These are phyloP conservation scores for Erebia aethiops DNA, from an alignment of 2,888 invertebrate genomes.

Conservation along the genomic window DNA sequence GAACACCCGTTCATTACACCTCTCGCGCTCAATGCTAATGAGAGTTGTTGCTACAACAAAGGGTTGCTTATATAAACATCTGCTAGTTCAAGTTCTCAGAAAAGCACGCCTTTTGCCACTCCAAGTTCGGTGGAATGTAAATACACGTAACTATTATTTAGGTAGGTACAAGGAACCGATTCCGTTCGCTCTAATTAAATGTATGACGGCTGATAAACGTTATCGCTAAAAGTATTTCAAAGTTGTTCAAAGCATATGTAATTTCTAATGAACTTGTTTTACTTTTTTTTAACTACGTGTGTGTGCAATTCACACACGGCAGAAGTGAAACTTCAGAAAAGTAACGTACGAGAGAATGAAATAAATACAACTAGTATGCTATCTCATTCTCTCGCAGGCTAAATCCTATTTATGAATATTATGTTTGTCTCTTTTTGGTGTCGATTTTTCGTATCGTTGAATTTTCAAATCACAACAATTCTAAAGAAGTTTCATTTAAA, in stretches of 20 bases:
- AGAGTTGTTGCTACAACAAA: constrained; percentile 40
- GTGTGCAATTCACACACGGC: background rate
- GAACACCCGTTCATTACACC: constrained; percentile 36
- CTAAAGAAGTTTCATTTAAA: too few relatives aligned
- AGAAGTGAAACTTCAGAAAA: too few relatives aligned
- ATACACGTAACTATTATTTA: constrained; percentile 27
- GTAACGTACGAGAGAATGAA: too few relatives aligned
- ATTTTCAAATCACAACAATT: too few relatives aligned
- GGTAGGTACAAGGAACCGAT: constrained; percentile 24
- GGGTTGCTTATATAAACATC: constrained; percentile 46
- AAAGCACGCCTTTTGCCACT: constrained; percentile 45
- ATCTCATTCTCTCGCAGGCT: too few relatives aligned
- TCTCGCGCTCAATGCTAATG: constrained; percentile 33
- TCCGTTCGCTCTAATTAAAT: constrained; percentile 9
- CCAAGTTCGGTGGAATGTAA: constrained; percentile 44
- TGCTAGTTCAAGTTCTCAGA: constrained; percentile 53
- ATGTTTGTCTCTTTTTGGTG: too few relatives aligned
- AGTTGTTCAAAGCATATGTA: constrained; percentile 4
- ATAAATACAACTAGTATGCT: too few relatives aligned
- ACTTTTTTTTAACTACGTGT: background rate
- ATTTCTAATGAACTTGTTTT: constrained; percentile 2
- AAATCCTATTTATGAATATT: too few relatives aligned
- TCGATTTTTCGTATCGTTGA: too few relatives aligned
- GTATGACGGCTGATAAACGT: constrained; percentile 21
- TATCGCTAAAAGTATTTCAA: constrained; percentile 20